phyloP scores from a whole-genome alignment of 1,140 invertebrate genomes.

The Pogonus chalceus region DNA sequence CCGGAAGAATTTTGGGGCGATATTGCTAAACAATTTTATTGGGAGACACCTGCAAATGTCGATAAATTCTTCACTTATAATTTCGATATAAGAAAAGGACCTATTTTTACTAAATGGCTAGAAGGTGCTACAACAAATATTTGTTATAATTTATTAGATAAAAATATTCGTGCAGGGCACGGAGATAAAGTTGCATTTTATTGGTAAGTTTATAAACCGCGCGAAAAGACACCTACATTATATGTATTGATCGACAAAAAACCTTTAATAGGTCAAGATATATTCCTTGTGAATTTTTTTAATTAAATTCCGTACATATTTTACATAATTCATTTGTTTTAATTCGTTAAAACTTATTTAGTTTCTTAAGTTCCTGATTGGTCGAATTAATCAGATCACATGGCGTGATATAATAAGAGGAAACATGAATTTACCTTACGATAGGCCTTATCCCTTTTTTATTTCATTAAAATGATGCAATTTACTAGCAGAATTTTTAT shows the following conservation, averaged over 20 bases:
- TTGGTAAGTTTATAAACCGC: slow-evolving; percentile 87
- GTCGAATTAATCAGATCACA: not conserved
- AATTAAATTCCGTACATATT: too few relatives aligned
- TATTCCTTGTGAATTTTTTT: too few relatives aligned
- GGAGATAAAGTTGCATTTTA: slow-evolving; percentile 90
- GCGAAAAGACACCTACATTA: too few relatives aligned
- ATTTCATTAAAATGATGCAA: too few relatives aligned
- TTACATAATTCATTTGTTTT: too few relatives aligned
- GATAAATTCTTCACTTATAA: slow-evolving; percentile 82
- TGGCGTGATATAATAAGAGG: not conserved
- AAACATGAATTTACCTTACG: too few relatives aligned
- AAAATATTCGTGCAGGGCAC: slow-evolving; percentile 74
- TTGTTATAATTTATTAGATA: slow-evolving; percentile 89
- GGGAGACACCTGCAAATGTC: slow-evolving; percentile 64
- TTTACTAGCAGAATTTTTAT: too few relatives aligned
- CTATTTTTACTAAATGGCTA: slow-evolving; percentile 89
- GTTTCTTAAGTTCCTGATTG: too few relatives aligned
- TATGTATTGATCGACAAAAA: too few relatives aligned
- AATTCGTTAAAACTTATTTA: too few relatives aligned
- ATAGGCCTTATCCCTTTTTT: too few relatives aligned
- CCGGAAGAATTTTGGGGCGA: slow-evolving; percentile 84
- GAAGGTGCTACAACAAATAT: slow-evolving; percentile 90
- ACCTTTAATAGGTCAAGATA: too few relatives aligned
- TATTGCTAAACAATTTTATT: slow-evolving; percentile 81
- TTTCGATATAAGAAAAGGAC: slow-evolving; percentile 81